phyloP scores from a whole-genome alignment of 2,888 invertebrate species.

The Leptopilina myrica region DNA sequence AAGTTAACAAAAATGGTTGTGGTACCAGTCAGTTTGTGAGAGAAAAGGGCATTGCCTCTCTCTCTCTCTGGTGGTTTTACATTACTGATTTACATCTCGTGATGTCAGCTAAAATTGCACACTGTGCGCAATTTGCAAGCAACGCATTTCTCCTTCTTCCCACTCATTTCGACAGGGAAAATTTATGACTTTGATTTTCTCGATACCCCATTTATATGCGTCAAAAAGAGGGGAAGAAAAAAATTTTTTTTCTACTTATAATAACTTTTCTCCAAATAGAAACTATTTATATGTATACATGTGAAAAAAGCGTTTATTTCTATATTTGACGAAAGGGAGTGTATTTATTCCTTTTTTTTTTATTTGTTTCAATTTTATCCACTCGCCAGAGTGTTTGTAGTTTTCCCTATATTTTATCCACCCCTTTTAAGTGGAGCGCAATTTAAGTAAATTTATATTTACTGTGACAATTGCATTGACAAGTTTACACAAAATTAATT shows the following conservation, averaged over 20 bases:
- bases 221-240: background rate
- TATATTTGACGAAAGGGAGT: too few species aligned
- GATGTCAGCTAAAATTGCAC: slow-evolving; percentile 38
- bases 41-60: slow-evolving; percentile 3
- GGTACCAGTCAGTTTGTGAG: slow-evolving; percentile 6
- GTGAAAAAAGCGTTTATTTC: background rate
- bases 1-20: slow-evolving; percentile 23
- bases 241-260: background rate
- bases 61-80: slow-evolving; percentile 30
- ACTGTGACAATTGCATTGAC: too few species aligned
- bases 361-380: too few species aligned
- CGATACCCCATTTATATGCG: background rate
- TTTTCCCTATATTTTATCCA: too few species aligned
- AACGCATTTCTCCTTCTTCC: slow-evolving; percentile 33
- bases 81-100: slow-evolving; percentile 40
- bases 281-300: too few species aligned
- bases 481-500: too few species aligned
- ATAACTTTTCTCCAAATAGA: background rate
- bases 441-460: too few species aligned
- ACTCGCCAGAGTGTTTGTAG: too few species aligned
- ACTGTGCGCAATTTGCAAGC: slow-evolving; percentile 34
- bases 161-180: slow-evolving; percentile 6
- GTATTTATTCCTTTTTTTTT: background rate
- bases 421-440: too few species aligned
- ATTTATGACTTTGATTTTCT: slow-evolving; percentile 37